These are phyloP conservation scores for Cygnus buccinator DNA, from an alignment of 2,113 vertebrate species.

Conservation along the genomic window DNA sequence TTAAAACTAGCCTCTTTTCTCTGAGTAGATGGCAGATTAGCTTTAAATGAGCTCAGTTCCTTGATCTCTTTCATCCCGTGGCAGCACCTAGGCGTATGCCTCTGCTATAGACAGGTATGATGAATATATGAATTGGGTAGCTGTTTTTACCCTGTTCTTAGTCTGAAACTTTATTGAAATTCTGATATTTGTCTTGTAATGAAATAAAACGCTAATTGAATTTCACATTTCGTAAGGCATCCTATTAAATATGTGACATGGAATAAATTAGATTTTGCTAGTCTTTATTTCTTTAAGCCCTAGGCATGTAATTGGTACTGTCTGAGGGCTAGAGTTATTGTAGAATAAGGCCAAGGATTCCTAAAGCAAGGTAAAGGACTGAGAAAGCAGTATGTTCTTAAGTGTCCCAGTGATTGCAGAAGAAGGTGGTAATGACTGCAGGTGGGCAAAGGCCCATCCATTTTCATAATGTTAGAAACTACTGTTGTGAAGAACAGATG, in stretches of 20 bases:
- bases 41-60: background rate
- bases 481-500: background rate
- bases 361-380: background rate
- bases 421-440: background rate
- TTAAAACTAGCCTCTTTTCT: background rate
- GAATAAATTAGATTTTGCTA: background rate
- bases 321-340: background rate
- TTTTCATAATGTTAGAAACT: background rate
- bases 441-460: background rate
- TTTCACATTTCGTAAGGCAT: background rate
- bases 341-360: background rate
- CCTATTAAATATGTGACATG: background rate
- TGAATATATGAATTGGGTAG: background rate
- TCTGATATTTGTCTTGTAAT: background rate
- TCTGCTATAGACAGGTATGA: background rate
- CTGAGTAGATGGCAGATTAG: background rate
- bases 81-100: background rate
- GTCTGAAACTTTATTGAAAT: background rate
- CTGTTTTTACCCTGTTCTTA: background rate
- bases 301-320: background rate
- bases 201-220: background rate
- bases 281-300: background rate
- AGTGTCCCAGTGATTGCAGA: accelerated
- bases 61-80: background rate
- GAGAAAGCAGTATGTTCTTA: background rate